Base-by-base conservation (phyloP, 2,888 invertebrate species). In the Drosophila mercatorum region DNA sequence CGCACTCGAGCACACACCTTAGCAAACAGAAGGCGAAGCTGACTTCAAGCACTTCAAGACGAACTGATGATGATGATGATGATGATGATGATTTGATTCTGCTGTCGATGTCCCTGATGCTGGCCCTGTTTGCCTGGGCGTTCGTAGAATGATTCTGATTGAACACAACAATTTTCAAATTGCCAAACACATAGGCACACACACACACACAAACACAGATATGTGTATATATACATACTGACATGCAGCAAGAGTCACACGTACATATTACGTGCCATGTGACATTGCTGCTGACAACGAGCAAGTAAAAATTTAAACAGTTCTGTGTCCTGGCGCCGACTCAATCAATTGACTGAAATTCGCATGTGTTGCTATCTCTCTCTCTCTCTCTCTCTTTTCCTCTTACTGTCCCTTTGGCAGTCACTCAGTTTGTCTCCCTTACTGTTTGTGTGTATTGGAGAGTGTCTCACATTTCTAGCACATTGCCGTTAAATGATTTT, bases 101-200 rank as follows among this genome's bases (percentile, higher is more conserved):
- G 55, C 59, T 68, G 72, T 31, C 44, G 60, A 14, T 17, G 59
- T 51, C 52, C 58, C 65, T 58, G 41, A 59, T 59, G 77, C 44
- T 60, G 64, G 26, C 26, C 58, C 49, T 74, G 72, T 74, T 68
- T 70, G 70, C 53, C 61, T 68, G 75, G 70, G 80, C 74, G 69
- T 73, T 72, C 57, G 78, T 61, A 70, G 69, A 76, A 61, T 53
- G 72, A 49, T 64, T 81, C 77, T 84, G 89, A 84, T 84, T 84
- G 89, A 84, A 81, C 89, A 88, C 87, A 88, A 86, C 81, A 86
- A 81, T 86, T 88, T 88, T 83, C 70, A 86, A 88, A 84, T 88
- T 83, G 84, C 81, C 76, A 64, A 76, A 68, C 81, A 80, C 64
- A 53, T 49, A 74, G 64, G 55, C 63, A 47, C 60, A 28, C 55